Evolutionary conservation across 2,113 vertebrate genomes (phyloP).

Genomic region (Clupea harengus): DNA sequence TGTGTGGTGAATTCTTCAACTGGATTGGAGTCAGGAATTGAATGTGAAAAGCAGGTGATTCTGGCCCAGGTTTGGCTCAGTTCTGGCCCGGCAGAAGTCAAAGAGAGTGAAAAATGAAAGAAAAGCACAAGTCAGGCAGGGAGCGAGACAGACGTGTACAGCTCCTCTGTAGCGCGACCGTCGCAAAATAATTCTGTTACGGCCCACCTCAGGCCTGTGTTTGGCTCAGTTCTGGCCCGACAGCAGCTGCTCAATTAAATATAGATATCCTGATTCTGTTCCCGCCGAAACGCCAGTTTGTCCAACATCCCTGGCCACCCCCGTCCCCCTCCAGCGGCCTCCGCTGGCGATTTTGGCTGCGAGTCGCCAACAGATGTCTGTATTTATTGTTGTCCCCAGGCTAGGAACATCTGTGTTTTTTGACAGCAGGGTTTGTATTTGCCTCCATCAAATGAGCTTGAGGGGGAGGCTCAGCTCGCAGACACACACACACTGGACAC

Average conservation of each 20-base stretch:
- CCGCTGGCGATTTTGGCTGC: conserved; percentile 12
- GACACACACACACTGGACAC: background rate
- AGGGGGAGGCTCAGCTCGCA: background rate
- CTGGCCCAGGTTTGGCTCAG: background rate
- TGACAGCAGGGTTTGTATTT: conserved; percentile 18
- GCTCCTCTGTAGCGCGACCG: no score
- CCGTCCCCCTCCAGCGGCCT: background rate
- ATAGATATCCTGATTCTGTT: conserved; percentile 18
- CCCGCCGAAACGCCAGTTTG: background rate
- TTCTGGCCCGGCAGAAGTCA: background rate
- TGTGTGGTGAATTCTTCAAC: background rate
- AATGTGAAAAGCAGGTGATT: background rate
- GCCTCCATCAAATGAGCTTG: conserved; percentile 1
- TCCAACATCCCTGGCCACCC: background rate
- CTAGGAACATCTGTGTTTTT: conserved; percentile 39
- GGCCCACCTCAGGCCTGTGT: no score
- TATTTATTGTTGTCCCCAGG: conserved; percentile 35
- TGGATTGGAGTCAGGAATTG: background rate
- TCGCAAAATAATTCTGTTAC: no score
- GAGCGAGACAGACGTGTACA: no score
- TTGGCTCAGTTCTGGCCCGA: background rate
- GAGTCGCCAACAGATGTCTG: conserved; percentile 22
- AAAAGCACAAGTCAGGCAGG: no score
- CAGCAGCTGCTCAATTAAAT: conserved; percentile 13
- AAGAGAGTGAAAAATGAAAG: no score